phyloP scores from a whole-genome alignment of 2,888 invertebrate species.

The Metallyticus violacea region DNA sequence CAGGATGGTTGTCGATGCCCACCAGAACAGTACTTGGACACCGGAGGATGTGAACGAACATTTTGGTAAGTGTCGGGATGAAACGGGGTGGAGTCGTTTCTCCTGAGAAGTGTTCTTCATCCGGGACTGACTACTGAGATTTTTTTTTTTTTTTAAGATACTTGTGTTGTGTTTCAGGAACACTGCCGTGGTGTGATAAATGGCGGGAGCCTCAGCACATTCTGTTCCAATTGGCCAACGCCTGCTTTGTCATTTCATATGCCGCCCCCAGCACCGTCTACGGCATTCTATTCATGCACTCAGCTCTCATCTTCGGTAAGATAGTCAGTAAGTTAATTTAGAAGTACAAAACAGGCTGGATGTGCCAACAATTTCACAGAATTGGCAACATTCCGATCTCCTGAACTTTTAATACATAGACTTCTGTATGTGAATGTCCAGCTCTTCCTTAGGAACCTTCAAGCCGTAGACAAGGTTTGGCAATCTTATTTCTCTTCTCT shows the following conservation, averaged over 20 bases:
- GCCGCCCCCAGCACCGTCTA: slow-evolving; percentile 74
- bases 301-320: slow-evolving; percentile 73
- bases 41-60: neutral
- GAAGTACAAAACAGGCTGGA: neutral
- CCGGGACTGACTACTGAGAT: no score
- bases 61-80: neutral
- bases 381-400: no score
- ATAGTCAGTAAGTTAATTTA: slow-evolving; percentile 21
- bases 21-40: no score
- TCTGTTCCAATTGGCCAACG: slow-evolving; percentile 72
- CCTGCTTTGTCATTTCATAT: slow-evolving; percentile 75
- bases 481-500: no score
- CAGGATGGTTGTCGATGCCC: neutral
- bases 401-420: no score
- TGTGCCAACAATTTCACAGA: no score
- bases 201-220: slow-evolving; percentile 76
- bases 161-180: neutral
- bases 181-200: slow-evolving; percentile 58
- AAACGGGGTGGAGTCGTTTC: no score
- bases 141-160: no score
- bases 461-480: no score
- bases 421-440: neutral
- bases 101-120: no score
- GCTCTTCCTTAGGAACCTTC: no score
- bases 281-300: slow-evolving; percentile 80